These are phyloP conservation scores for Rhingia rostrata DNA, from an alignment of 2,888 invertebrate genomes.

Conservation along the genomic window DNA sequence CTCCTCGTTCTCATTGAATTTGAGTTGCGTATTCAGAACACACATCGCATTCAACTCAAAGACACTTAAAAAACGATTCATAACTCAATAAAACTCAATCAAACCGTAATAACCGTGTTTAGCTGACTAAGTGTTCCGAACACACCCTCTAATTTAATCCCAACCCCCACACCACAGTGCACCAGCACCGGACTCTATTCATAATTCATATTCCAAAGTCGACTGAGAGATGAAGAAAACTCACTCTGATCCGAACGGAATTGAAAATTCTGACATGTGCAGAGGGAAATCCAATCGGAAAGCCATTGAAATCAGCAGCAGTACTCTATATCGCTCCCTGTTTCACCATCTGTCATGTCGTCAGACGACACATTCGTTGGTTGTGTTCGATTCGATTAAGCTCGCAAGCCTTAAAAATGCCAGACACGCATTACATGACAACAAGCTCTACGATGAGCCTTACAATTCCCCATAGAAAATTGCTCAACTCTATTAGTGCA, in stretches of 20 bases:
- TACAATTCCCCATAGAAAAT: conserved; percentile 70
- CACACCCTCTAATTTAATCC: conserved; percentile 56
- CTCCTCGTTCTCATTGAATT: too few species aligned
- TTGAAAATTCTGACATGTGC: conserved; percentile 69
- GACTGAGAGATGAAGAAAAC: conserved; percentile 13
- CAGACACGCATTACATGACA: conserved; percentile 72
- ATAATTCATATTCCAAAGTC: conserved; percentile 65
- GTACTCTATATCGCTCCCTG: background rate
- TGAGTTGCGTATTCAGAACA: conserved; percentile 7
- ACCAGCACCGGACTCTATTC: conserved; percentile 18
- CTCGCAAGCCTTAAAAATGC: conserved; percentile 72
- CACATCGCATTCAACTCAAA: conserved; percentile 2
- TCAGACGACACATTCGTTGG: conserved; percentile 24
- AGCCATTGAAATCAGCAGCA: conserved; percentile 39
- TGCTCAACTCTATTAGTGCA: conserved; percentile 73
- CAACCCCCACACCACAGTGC: conserved; percentile 1
- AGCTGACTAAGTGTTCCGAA: conserved; percentile 66
- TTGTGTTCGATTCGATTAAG: conserved; percentile 62
- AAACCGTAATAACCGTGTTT: conserved; percentile 70
- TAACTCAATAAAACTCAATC: conserved; percentile 67
- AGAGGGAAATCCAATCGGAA: conserved; percentile 64
- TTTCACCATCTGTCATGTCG: conserved; percentile 61
- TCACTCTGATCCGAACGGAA: background rate
- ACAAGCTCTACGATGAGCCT: conserved; percentile 42
- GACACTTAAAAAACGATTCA: conserved; percentile 67